phyloP scores from a whole-genome alignment of 2,113 vertebrate genomes.

The Todiramphus saurophagus region DNA sequence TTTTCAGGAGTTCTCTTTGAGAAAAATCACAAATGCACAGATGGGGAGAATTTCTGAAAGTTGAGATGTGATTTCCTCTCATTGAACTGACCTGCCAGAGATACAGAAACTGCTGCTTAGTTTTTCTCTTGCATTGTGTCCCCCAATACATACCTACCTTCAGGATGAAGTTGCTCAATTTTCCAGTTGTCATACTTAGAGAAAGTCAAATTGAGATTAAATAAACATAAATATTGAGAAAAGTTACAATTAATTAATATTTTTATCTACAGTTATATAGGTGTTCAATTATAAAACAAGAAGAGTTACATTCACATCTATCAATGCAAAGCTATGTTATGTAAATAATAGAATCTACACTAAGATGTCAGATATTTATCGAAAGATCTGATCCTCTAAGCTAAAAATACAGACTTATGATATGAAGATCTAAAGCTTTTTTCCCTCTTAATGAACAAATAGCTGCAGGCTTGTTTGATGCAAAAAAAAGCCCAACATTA shows the following conservation, averaged over 20 bases:
- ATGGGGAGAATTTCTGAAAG: neutral
- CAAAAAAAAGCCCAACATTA: neutral
- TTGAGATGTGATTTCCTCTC: neutral
- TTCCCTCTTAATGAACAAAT: neutral
- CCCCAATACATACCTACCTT: neutral
- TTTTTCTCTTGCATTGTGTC: neutral
- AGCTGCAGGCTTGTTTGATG: neutral
- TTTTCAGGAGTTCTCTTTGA: neutral
- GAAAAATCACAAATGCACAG: neutral
- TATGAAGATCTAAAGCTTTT: neutral
- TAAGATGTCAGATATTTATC: neutral
- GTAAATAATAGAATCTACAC: neutral
- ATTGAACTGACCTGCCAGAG: neutral
- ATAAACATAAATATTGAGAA: neutral
- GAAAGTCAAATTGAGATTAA: neutral
- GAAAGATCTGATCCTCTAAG: neutral
- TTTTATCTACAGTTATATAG: neutral
- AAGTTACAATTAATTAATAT: neutral
- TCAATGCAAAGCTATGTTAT: neutral
- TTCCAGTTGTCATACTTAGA: neutral
- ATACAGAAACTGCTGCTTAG: neutral
- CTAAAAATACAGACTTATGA: neutral
- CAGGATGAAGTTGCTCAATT: neutral
- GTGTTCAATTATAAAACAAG: neutral
- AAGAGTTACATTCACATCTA: neutral